These are phyloP conservation scores for Hypothenemus hampei DNA, from an alignment of 1,140 invertebrate species.

Conservation along the genomic window DNA sequence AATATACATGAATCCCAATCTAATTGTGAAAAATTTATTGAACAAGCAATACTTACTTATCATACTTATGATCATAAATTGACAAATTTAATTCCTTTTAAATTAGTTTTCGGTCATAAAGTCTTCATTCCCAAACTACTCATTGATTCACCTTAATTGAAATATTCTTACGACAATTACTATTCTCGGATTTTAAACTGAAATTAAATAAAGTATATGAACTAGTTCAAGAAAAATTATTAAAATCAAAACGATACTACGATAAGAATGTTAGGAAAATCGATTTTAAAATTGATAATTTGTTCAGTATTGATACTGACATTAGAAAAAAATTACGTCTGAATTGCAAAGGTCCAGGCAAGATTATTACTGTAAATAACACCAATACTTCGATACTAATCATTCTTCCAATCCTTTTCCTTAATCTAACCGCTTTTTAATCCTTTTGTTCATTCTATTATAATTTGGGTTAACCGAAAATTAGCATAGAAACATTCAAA, in stretches of 20 bases:
- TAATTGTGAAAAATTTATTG: constrained; percentile 39
- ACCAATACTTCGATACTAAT: constrained; percentile 14
- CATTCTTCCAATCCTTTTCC: background rate
- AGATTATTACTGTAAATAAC: constrained; percentile 20
- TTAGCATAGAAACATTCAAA: constrained; percentile 21
- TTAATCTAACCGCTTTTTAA: constrained; percentile 5
- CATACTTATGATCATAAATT: constrained; percentile 41
- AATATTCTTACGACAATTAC: constrained; percentile 39
- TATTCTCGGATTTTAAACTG: constrained; percentile 33
- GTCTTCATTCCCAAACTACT: constrained; percentile 32
- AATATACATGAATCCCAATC: constrained; percentile 19
- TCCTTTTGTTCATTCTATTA: constrained; percentile 25
- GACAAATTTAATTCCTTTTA: constrained; percentile 44
- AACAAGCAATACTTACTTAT: constrained; percentile 42
- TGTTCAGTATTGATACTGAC: constrained; percentile 18
- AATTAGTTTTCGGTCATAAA: constrained; percentile 45
- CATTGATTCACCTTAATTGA: constrained; percentile 26
- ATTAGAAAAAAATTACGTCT: constrained; percentile 21
- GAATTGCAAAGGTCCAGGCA: constrained; percentile 28
- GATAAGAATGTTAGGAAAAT: constrained; percentile 31
- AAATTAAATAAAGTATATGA: constrained; percentile 35
- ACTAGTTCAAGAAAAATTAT: constrained; percentile 38
- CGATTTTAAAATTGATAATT: constrained; percentile 31
- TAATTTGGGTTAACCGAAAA: constrained; percentile 21
- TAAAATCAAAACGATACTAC: constrained; percentile 37